phyloP scores from a whole-genome alignment of 2,888 invertebrate species.

The Dione juno region DNA sequence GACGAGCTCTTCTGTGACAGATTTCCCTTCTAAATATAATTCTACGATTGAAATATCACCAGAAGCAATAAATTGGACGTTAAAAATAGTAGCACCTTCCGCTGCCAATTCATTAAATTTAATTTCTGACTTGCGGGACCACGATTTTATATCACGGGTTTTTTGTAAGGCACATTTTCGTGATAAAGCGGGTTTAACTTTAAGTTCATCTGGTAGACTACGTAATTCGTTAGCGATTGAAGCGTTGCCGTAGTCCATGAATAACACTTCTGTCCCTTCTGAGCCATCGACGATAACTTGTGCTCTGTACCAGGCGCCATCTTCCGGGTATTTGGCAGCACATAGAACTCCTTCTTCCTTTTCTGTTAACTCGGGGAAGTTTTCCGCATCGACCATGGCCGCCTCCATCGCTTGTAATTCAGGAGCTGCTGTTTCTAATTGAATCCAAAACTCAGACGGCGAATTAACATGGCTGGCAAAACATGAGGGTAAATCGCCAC shows the following conservation, averaged over 20 bases:
- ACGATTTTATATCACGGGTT: slow-evolving; percentile 82
- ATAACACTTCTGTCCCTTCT: slow-evolving; percentile 84
- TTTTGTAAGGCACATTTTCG: slow-evolving; percentile 85
- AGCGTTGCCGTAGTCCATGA: slow-evolving; percentile 88
- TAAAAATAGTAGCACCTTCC: slow-evolving; percentile 88
- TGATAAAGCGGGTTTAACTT: slow-evolving; percentile 83
- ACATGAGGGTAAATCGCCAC: slow-evolving; percentile 83
- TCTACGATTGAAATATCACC: slow-evolving; percentile 86
- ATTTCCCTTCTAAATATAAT: slow-evolving; percentile 84
- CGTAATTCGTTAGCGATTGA: slow-evolving; percentile 83
- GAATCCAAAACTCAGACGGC: slow-evolving; percentile 90
- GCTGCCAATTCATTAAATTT: slow-evolving; percentile 87
- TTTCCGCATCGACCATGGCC: slow-evolving; percentile 81
- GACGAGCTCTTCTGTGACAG: slow-evolving; percentile 85
- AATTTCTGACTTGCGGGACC: slow-evolving; percentile 86
- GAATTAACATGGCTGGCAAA: slow-evolving; percentile 90
- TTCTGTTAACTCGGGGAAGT: slow-evolving; percentile 76
- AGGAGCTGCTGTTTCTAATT: slow-evolving; percentile 85
- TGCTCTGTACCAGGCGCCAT: slow-evolving; percentile 87
- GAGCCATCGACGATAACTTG: slow-evolving; percentile 84
- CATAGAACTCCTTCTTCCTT: slow-evolving; percentile 83
- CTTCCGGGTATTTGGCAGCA: slow-evolving; percentile 86
- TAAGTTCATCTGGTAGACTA: slow-evolving; percentile 84
- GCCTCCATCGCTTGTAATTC: slow-evolving; percentile 84
- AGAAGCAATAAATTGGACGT: slow-evolving; percentile 86